phyloP scores from a whole-genome alignment of 2,888 invertebrate species.

The Steinernema hermaphroditum region DNA sequence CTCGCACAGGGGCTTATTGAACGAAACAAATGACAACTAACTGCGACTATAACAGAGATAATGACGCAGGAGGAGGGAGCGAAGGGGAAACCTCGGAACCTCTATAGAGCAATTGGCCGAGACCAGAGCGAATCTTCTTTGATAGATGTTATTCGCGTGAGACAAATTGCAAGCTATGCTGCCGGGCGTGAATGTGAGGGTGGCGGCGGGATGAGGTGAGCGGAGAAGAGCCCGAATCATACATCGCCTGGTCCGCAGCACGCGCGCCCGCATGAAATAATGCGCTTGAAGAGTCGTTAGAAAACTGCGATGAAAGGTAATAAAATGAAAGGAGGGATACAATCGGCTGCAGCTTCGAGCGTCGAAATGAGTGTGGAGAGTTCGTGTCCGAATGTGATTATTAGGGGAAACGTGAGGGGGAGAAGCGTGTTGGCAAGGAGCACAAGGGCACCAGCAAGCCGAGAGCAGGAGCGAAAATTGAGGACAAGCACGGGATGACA shows the following conservation, averaged over 20 bases:
- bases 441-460: background rate
- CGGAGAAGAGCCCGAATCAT: slow-evolving; percentile 4
- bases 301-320: slow-evolving; percentile 15
- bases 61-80: background rate
- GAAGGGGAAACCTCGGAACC: slow-evolving; percentile 10
- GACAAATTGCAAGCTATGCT: slow-evolving; percentile 28
- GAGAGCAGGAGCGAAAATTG: slow-evolving; percentile 20
- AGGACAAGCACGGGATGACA: slow-evolving; percentile 25
- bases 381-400: background rate
- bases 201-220: slow-evolving; percentile 26
- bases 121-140: slow-evolving; percentile 20
- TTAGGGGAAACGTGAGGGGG: background rate
- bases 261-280: slow-evolving; percentile 7
- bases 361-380: background rate
- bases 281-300: slow-evolving; percentile 1
- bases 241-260: background rate
- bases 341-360: background rate
- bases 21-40: background rate
- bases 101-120: background rate
- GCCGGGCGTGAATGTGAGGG: slow-evolving; percentile 26
- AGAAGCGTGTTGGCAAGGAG: background rate
- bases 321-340: background rate
- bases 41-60: background rate
- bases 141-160: slow-evolving; percentile 29
- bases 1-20: background rate